Conservation (phyloP, 2,113 vertebrate species). For the Sturnus vulgaris region DNA sequence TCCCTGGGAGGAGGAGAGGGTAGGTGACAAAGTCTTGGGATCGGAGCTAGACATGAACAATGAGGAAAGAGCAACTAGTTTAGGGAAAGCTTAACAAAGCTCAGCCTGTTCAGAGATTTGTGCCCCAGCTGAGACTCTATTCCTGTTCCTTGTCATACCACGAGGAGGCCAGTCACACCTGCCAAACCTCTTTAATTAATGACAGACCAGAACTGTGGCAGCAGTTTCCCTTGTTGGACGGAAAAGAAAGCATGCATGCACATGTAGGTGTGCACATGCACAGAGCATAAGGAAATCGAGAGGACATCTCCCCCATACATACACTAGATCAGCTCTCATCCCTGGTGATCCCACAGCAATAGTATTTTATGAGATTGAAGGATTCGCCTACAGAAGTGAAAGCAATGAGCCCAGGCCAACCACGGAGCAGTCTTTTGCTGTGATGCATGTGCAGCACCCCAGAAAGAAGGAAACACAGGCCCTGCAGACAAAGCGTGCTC, state of each 20-base stretch:
- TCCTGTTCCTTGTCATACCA: background rate
- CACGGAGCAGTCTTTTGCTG: background rate
- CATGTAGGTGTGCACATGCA: background rate
- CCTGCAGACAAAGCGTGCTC: background rate
- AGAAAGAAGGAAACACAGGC: background rate
- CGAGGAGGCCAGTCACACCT: background rate
- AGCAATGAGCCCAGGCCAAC: background rate
- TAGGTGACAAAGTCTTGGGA: background rate
- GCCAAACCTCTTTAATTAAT: conserved; percentile 32
- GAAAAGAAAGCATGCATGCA: background rate
- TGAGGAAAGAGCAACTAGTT: background rate
- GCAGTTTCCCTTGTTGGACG: background rate
- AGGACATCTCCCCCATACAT: background rate
- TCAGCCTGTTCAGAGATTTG: background rate
- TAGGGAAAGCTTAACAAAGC: background rate
- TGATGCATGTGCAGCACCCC: background rate
- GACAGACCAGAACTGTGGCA: background rate
- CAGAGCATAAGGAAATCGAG: background rate
- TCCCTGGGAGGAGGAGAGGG: fast-evolving
- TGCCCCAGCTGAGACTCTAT: background rate
- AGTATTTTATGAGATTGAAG: background rate
- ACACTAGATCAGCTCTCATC: background rate
- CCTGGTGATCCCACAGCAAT: background rate
- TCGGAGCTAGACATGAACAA: background rate
- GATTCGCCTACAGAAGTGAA: background rate